Percentiles rank a stretch among this genome's conserved stretches.
phyloP scores from a whole-genome alignment of 2,797 vertebrate genomes.

The Malacoraja senta region DNA sequence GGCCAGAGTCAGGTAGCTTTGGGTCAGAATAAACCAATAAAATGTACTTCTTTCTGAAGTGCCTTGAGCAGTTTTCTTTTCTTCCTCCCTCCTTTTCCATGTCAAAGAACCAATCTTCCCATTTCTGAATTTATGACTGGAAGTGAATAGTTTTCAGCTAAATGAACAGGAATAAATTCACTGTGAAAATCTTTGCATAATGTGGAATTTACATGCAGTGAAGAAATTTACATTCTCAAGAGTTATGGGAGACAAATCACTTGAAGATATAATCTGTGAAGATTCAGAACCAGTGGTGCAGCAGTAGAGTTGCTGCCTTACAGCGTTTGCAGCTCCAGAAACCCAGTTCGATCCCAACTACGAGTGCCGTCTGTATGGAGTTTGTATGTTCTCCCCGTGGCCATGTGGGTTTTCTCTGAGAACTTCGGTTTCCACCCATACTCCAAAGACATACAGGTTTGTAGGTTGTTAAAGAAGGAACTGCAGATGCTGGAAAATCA shows the following conservation, averaged over 20 bases:
- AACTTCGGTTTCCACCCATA: too few relatives aligned
- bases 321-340: too few relatives aligned
- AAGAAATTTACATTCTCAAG: background rate
- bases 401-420: too few relatives aligned
- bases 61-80: background rate
- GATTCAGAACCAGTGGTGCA: background rate
- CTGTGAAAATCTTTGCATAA: background rate
- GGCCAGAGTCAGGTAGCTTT: too few relatives aligned
- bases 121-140: background rate
- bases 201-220: background rate
- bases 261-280: background rate
- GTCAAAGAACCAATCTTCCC: background rate
- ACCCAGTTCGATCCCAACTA: too few relatives aligned
- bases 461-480: too few relatives aligned
- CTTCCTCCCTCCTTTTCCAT: background rate
- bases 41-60: background rate
- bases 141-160: background rate
- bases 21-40: too few relatives aligned
- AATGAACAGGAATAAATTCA: background rate
- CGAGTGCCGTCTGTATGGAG: too few relatives aligned
- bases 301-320: too few relatives aligned
- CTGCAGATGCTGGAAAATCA: too few relatives aligned
- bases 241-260: background rate
- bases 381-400: too few relatives aligned
- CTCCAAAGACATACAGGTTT: too few relatives aligned